Conservation (phyloP, 2,113 vertebrate genomes). For the Triplophysa dalaica region DNA sequence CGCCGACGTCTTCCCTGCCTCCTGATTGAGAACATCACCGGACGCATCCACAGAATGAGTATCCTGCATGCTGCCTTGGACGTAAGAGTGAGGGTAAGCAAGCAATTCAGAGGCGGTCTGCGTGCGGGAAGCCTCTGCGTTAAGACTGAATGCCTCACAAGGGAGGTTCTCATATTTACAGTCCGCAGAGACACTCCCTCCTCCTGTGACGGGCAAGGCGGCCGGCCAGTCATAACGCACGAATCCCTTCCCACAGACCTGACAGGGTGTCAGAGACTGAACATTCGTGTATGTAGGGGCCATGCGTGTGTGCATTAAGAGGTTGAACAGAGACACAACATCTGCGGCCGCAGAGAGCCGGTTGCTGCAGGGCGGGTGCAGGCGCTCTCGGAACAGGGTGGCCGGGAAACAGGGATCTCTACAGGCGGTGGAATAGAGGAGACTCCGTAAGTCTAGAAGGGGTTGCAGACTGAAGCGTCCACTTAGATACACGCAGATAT, state of each 20-base stretch:
- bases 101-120: conserved; percentile 23
- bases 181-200: conserved; percentile 37
- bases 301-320: conserved; percentile 87
- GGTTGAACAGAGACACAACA: conserved; percentile 95
- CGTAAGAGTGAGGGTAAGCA: conserved; percentile 7
- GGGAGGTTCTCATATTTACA: conserved; percentile 57
- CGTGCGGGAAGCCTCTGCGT: conserved; percentile 20
- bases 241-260: conserved; percentile 67
- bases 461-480: conserved; percentile 88
- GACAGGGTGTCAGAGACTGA: conserved; percentile 74
- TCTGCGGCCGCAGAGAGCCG: conserved; percentile 91
- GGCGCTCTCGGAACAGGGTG: conserved; percentile 89
- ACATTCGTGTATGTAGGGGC: conserved; percentile 73
- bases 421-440: conserved; percentile 90
- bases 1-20: conserved; percentile 66
- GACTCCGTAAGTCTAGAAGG: conserved; percentile 83
- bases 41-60: conserved; percentile 14
- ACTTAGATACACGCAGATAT: conserved; percentile 91
- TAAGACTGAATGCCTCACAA: conserved; percentile 39
- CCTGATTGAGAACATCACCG: conserved; percentile 59
- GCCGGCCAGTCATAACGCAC: conserved; percentile 60
- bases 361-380: conserved; percentile 73
- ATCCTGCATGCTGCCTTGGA: conserved; percentile 46
- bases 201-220: conserved; percentile 20
- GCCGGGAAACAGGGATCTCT: conserved; percentile 93